phyloP scores from a whole-genome alignment of 2,888 invertebrate species.

The Erebia ligea region DNA sequence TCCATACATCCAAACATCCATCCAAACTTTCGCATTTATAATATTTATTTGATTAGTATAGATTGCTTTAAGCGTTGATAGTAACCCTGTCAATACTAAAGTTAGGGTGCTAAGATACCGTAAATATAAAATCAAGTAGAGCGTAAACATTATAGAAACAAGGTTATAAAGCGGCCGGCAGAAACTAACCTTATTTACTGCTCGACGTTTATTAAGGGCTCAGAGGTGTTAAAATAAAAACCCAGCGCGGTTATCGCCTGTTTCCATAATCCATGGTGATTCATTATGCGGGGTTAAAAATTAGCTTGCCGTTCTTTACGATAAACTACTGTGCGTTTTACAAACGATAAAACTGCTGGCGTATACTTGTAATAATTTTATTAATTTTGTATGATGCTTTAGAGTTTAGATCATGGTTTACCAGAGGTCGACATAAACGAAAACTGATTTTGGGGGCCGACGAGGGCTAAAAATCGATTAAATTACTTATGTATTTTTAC shows the following conservation, averaged over 20 bases:
- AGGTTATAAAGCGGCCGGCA: neutral
- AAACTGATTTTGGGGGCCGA: too few relatives aligned
- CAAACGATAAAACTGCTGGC: too few relatives aligned
- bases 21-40: too few relatives aligned
- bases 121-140: slow-evolving; percentile 7
- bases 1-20: too few relatives aligned
- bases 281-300: slow-evolving; percentile 7
- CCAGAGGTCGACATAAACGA: too few relatives aligned
- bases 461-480: too few relatives aligned
- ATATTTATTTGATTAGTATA: too few relatives aligned
- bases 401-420: too few relatives aligned
- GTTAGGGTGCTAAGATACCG: neutral
- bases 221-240: neutral
- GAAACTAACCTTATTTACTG: slow-evolving; percentile 9
- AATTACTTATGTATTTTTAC: too few relatives aligned
- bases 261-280: neutral
- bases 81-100: too few relatives aligned
- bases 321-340: neutral
- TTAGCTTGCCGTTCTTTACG: neutral
- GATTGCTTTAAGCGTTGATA: neutral
- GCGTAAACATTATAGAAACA: slow-evolving; percentile 1
- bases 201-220: neutral
- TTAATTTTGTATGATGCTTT: too few relatives aligned
- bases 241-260: neutral
- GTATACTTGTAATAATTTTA: too few relatives aligned